These are phyloP conservation scores for Amyelois transitella DNA, from an alignment of 1,140 invertebrate genomes.

Conservation along the genomic window DNA sequence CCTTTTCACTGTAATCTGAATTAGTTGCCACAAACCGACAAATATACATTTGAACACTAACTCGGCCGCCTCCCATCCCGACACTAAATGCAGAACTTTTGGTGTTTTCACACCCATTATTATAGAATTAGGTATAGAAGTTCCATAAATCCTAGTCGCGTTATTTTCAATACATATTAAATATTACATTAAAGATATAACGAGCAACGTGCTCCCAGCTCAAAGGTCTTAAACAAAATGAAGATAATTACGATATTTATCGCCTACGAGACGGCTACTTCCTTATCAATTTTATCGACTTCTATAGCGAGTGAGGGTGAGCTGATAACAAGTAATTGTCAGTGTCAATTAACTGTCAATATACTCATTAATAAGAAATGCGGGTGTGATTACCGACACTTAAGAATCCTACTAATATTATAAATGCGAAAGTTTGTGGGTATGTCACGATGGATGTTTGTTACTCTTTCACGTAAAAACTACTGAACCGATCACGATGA, in stretches of 20 bases:
- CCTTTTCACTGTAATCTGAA: slow-evolving; percentile 44
- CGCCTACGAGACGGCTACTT: neutral
- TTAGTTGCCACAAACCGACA: slow-evolving; percentile 52
- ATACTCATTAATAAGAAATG: too few species aligned
- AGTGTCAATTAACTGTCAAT: neutral
- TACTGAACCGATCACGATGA: too few species aligned
- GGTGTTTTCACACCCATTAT: slow-evolving; percentile 45
- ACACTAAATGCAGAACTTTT: slow-evolving; percentile 45
- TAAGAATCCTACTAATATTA: too few species aligned
- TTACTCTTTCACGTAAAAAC: too few species aligned
- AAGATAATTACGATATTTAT: neutral
- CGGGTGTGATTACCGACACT: too few species aligned
- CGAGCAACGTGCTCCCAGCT: neutral
- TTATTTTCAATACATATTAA: slow-evolving; percentile 1
- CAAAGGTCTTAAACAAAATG: neutral
- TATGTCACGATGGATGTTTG: too few species aligned
- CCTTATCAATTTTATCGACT: slow-evolving; percentile 34
- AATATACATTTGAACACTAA: slow-evolving; percentile 46
- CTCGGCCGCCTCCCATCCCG: slow-evolving; percentile 53
- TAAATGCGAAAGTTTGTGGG: too few species aligned
- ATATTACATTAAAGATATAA: neutral
- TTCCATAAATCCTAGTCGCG: too few species aligned
- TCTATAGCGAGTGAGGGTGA: slow-evolving; percentile 14
- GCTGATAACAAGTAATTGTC: neutral
- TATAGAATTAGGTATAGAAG: too few species aligned